phyloP scores from a whole-genome alignment of 2,113 vertebrate genomes.

The Brachirus orientalis region DNA sequence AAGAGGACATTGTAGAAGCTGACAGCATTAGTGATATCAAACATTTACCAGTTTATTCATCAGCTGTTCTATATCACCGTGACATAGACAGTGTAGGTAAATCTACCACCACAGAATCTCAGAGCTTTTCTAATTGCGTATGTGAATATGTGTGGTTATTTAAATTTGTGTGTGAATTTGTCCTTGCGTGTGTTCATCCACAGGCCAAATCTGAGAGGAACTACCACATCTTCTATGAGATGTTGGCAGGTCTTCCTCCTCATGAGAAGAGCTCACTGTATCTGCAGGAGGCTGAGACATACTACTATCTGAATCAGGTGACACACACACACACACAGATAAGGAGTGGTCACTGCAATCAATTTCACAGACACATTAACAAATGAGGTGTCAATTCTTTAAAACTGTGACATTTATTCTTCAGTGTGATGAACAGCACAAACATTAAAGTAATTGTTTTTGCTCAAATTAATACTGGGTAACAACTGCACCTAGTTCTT shows the following conservation, averaged over 20 bases:
- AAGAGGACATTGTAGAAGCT: conserved; percentile 47
- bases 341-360: conserved; percentile 39
- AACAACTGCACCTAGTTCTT: neutral
- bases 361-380: conserved; percentile 28
- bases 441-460: conserved; percentile 12
- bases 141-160: conserved; percentile 1
- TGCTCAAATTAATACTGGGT: neutral
- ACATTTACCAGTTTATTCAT: too few relatives aligned
- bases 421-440: conserved; percentile 36
- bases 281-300: conserved; percentile 96
- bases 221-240: conserved; percentile 98
- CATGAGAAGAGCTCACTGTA: conserved; percentile 87
- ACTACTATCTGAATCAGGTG: conserved; percentile 95
- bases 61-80: too few relatives aligned
- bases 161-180: conserved; percentile 7
- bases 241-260: conserved; percentile 91
- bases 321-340: neutral
- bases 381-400: conserved; percentile 39
- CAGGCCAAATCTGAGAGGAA: conserved; percentile 97
- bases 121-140: neutral
- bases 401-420: conserved; percentile 37
- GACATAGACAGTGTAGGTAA: too few relatives aligned
- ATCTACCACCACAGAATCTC: neutral
- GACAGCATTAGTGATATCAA: conserved; percentile 21
- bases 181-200: conserved; percentile 30